These are phyloP conservation scores for Drosophila imparisetae DNA, from an alignment of 2,888 invertebrate species.

Conservation along the genomic window DNA sequence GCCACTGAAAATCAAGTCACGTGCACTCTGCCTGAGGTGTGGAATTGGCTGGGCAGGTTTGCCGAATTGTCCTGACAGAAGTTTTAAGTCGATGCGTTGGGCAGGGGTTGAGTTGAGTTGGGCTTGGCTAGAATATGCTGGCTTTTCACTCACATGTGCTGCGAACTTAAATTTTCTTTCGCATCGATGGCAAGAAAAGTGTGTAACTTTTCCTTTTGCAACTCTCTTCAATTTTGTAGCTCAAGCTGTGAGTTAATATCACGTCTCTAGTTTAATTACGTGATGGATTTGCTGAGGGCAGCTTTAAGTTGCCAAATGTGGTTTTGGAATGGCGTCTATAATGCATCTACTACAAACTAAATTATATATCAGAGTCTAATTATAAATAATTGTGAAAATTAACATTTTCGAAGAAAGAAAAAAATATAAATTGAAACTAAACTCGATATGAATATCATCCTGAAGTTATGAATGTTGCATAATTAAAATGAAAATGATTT, in stretches of 20 bases:
- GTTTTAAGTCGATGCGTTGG: constrained; percentile 18
- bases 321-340: constrained; percentile 2
- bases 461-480: not conserved
- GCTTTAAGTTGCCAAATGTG: constrained; percentile 40
- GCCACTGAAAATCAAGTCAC: constrained; percentile 73
- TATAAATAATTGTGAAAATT: constrained; percentile 9
- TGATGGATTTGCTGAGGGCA: constrained; percentile 58
- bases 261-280: constrained; percentile 71
- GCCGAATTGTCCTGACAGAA: constrained; percentile 44
- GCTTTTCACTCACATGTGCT: constrained; percentile 48
- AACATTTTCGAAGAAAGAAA: not conserved
- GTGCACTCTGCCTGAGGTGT: constrained; percentile 62
- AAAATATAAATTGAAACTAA: not conserved
- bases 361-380: constrained; percentile 15
- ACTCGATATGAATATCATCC: not conserved
- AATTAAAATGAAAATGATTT: not conserved
- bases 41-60: constrained; percentile 56
- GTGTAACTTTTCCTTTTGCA: constrained; percentile 28
- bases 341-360: constrained; percentile 14
- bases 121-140: not conserved
- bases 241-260: constrained; percentile 67
- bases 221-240: constrained; percentile 39
- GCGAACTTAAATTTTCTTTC: constrained; percentile 59
- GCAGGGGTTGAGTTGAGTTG: not conserved
- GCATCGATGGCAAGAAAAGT: constrained; percentile 26